Evolutionary conservation across 2,113 vertebrate genomes (phyloP).

Genomic region (Argyrosomus japonicus): DNA sequence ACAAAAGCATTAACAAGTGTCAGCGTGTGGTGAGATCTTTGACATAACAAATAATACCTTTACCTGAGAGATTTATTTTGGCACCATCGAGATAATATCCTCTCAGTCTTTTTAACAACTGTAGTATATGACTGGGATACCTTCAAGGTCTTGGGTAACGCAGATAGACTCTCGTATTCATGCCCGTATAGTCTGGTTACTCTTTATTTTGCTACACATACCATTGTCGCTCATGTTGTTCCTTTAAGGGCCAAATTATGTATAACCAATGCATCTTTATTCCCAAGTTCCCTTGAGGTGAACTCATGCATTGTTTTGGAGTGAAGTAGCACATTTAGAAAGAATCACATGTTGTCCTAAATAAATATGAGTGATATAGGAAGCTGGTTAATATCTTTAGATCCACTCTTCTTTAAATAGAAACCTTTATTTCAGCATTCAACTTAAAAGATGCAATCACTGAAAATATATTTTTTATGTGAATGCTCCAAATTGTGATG

Average conservation of each 20-base stretch:
- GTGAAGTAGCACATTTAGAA: background rate
- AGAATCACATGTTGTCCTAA: background rate
- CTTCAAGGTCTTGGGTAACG: conserved; percentile 51
- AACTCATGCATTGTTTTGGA: background rate
- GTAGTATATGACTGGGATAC: conserved; percentile 29
- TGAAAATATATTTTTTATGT: background rate
- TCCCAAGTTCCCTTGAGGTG: background rate
- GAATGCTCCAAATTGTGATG: background rate
- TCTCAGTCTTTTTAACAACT: conserved; percentile 49
- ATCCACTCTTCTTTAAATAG: background rate
- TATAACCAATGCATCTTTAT: conserved; percentile 10
- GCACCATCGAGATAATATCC: conserved; percentile 26
- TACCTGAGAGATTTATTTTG: conserved; percentile 63
- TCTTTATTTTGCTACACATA: conserved; percentile 27
- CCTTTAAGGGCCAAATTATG: conserved; percentile 36
- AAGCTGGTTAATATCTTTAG: background rate
- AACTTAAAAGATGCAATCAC: conserved; percentile 1
- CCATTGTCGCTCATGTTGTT: conserved; percentile 27
- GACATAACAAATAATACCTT: conserved; percentile 66
- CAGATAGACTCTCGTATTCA: conserved; percentile 24
- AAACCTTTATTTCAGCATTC: background rate
- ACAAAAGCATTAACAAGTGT: conserved; percentile 64
- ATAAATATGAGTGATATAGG: background rate
- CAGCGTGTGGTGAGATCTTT: conserved; percentile 43
- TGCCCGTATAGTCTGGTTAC: background rate